Evolutionary conservation across 2,888 invertebrate genomes (phyloP).

Genomic region (Eupithecia subumbrata): DNA sequence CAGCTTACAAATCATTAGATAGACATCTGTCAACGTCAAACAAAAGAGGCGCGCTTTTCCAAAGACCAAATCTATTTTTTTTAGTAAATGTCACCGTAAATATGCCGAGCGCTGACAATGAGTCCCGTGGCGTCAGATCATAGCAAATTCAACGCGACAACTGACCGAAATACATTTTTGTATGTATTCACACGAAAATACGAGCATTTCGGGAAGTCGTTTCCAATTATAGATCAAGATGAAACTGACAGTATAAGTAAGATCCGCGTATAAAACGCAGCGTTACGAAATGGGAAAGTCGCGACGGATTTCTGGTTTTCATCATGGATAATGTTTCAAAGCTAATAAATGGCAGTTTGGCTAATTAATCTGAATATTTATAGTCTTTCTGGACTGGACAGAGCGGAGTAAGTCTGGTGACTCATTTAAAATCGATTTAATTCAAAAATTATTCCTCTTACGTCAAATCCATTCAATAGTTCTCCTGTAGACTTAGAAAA

Average conservation of each 20-base stretch:
- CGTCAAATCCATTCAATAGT: background rate
- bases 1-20: constrained; percentile 32
- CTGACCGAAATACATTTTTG: constrained; percentile 56
- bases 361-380: constrained; percentile 1
- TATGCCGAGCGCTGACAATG: constrained; percentile 61
- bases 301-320: constrained; percentile 11
- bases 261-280: constrained; percentile 45
- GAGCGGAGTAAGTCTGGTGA: background rate
- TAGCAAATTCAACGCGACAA: constrained; percentile 65
- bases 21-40: constrained; percentile 31
- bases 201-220: constrained; percentile 69
- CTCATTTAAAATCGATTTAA: background rate
- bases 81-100: constrained; percentile 54
- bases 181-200: constrained; percentile 64
- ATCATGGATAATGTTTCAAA: constrained; percentile 17
- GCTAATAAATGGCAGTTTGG: background rate
- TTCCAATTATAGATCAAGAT: constrained; percentile 67
- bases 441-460: background rate
- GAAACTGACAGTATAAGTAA: constrained; percentile 35
- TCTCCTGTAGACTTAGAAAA: background rate
- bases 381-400: background rate
- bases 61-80: constrained; percentile 15
- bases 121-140: constrained; percentile 73
- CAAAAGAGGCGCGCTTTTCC: constrained; percentile 30
- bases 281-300: constrained; percentile 18